Base-by-base conservation (phyloP, 1,140 invertebrate species). In the Heliconius hewitsoni region DNA sequence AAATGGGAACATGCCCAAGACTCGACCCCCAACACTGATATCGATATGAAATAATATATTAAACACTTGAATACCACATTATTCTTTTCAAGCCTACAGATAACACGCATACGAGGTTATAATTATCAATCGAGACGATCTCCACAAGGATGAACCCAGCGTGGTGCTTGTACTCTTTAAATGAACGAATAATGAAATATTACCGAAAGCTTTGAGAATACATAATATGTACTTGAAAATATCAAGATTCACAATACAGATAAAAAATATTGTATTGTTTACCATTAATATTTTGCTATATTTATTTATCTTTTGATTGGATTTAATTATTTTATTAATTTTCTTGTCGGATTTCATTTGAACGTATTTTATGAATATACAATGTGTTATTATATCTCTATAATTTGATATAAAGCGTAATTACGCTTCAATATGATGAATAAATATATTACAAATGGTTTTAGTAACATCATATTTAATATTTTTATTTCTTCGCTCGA, bases 141-240 rank as follows among this genome's bases (percentile, higher is more conserved):
- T 66, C 60, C 9, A 23, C 27, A 66, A 66, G 60, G 60, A 66
- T n/a, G 9, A 3, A 66, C 60, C 3, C 60, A 66, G 60, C 60
- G 60, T 66, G 60, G 27, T 66, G 11, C 60, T 66, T 66, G 60
- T 66, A 66, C 60, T 66, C 23, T 66, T 66, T 66, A 66, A 66
- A 66, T 30, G 60, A 11, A 66, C 60, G 27, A 66, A 66, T 66
- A 66, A 66, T 66, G 27, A 66, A 30, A 66, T 66, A 66, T 66
- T 30, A 66, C 60, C 60, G 60, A 27, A 27, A 66, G 9, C 9
- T 16, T 30, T 13, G 27, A 30, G 9, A 1, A 66, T 11, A 23
- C 55, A 57, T 57, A 57, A 57, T 66, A 66, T 66, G 60, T 30
- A 66, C 60, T 66, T 66, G 60, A 66, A 30, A 66, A 30, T 66